phyloP scores from a whole-genome alignment of 2,888 invertebrate genomes.

The Phrixothrix hirtus region DNA sequence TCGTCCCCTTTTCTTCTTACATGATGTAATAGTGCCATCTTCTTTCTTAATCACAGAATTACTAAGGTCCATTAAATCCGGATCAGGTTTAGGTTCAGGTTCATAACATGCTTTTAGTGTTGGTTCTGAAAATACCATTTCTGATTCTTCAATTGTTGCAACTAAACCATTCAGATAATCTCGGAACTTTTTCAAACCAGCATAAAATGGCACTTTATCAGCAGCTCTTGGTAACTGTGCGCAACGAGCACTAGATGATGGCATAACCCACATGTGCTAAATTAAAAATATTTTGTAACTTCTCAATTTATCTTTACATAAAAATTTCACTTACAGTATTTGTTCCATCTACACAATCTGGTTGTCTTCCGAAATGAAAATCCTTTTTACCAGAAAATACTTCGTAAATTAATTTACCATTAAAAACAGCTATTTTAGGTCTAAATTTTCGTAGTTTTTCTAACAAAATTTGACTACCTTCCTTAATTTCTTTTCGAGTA shows the following conservation, averaged over 20 bases:
- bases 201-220: constrained; percentile 97
- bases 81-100: constrained; percentile 58
- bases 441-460: constrained; percentile 90
- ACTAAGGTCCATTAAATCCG: constrained; percentile 57
- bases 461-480: constrained; percentile 84
- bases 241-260: constrained; percentile 95
- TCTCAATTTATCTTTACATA: too few relatives aligned
- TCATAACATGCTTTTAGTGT: constrained; percentile 68
- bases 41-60: constrained; percentile 61
- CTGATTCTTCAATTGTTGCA: constrained; percentile 81
- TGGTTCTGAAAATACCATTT: constrained; percentile 81
- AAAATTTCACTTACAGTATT: constrained; percentile 76
- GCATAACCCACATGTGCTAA: constrained; percentile 99
- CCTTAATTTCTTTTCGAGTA: constrained; percentile 90
- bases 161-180: constrained; percentile 90
- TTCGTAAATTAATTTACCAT: constrained; percentile 98
- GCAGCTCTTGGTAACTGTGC: constrained; percentile 96
- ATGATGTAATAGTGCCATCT: constrained; percentile 69
- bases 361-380: constrained; percentile 95
- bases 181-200: constrained; percentile 91
- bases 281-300: constrained; percentile 43
- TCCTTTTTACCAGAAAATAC: constrained; percentile 97
- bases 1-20: constrained; percentile 88
- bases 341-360: constrained; percentile 90
- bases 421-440: constrained; percentile 96